Evolutionary conservation across 2,888 invertebrate genomes (phyloP).

Genomic region (Eretmocerus hayati): DNA sequence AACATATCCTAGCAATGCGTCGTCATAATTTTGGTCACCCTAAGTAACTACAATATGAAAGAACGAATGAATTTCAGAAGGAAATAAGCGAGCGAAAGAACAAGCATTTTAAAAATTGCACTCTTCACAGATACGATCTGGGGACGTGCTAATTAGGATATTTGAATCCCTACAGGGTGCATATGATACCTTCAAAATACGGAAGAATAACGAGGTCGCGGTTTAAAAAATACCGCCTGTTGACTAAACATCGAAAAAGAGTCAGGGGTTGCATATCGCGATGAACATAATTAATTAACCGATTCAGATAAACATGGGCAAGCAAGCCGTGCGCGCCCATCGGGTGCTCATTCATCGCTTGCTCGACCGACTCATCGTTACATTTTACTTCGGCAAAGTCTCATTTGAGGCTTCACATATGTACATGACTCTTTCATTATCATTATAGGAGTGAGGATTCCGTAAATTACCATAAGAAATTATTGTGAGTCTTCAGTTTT

Average conservation of each 20-base stretch:
- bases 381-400: no score
- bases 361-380: no score
- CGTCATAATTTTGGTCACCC: neutral
- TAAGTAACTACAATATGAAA: neutral
- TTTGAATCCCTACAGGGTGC: conserved; percentile 10
- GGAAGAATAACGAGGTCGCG: conserved; percentile 10
- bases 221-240: conserved; percentile 27
- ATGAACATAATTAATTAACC: conserved; percentile 27
- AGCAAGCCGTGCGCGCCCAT: neutral
- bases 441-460: no score
- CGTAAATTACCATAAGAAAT: no score
- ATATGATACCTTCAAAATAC: neutral
- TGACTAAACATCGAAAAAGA: conserved; percentile 40
- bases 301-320: conserved; percentile 12
- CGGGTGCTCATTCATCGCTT: no score
- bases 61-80: no score
- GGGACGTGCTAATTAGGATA: conserved; percentile 18
- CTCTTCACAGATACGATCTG: neutral
- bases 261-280: conserved; percentile 35
- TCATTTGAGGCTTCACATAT: no score
- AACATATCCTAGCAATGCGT: neutral
- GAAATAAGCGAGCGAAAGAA: neutral
- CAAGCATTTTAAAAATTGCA: conserved; percentile 12
- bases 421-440: no score
- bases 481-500: no score